Evolutionary conservation across 1,140 invertebrate species (phyloP).

Genomic region (Chironomus tepperi): DNA sequence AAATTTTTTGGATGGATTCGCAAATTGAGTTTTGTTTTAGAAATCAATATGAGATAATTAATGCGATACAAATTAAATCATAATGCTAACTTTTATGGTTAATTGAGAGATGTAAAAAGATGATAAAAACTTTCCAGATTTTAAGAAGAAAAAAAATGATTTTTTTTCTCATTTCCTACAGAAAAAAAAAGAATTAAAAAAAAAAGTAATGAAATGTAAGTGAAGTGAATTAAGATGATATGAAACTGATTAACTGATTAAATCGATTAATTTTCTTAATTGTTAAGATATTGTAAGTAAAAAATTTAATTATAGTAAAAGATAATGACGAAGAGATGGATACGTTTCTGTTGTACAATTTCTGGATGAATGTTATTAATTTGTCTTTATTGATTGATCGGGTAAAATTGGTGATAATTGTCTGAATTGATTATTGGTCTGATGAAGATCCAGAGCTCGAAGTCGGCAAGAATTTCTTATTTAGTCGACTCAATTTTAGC

Average conservation of each 20-base stretch:
- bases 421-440: too few relatives aligned
- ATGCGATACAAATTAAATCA: too few relatives aligned
- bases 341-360: neutral
- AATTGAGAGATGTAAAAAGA: neutral
- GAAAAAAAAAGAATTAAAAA: too few relatives aligned
- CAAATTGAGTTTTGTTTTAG: neutral
- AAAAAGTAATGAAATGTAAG: too few relatives aligned
- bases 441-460: too few relatives aligned
- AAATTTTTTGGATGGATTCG: neutral
- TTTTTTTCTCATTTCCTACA: too few relatives aligned
- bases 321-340: neutral
- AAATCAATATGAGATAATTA: neutral
- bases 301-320: neutral
- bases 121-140: neutral
- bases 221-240: neutral
- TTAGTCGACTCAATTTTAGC: too few relatives aligned
- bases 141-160: too few relatives aligned
- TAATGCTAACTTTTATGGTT: too few relatives aligned
- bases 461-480: too few relatives aligned
- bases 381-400: too few relatives aligned
- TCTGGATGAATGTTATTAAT: neutral
- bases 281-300: slow-evolving; percentile 14
- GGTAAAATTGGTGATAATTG: too few relatives aligned
- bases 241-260: slow-evolving; percentile 13
- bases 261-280: neutral